A percentile compares a stretch with the other conserved stretches of the same genome.
Evolutionary conservation across 2,888 invertebrate species (phyloP).

Genomic region (Rhabditoides inermis): DNA sequence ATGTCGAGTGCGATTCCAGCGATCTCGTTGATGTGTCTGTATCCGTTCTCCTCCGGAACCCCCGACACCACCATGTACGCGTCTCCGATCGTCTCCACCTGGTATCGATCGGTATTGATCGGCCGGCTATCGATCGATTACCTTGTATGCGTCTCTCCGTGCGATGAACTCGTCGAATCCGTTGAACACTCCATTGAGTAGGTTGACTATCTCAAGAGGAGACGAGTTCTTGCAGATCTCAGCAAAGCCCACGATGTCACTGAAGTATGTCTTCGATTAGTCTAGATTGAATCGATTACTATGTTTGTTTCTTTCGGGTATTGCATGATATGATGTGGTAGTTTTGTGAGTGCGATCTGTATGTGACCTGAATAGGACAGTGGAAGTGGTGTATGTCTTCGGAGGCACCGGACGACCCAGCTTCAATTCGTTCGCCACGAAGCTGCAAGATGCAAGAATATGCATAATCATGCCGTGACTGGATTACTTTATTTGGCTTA

Average conservation of each 20-base stretch:
- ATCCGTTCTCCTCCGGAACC: conserved; percentile 48
- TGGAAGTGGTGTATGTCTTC: conserved; percentile 40
- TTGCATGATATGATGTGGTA: too few relatives aligned
- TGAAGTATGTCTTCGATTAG: too few relatives aligned
- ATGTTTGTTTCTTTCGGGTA: too few relatives aligned
- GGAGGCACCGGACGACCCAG: conserved; percentile 47
- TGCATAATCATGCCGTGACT: too few relatives aligned
- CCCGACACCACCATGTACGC: conserved; percentile 49
- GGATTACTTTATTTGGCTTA: too few relatives aligned
- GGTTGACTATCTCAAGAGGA: conserved; percentile 45
- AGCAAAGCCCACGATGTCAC: conserved; percentile 48
- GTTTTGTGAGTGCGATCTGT: too few relatives aligned
- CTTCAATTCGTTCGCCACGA: conserved; percentile 46
- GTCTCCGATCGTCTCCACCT: conserved; percentile 50
- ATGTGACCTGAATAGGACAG: conserved; percentile 46
- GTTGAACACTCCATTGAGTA: conserved; percentile 45
- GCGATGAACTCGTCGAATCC: conserved; percentile 48
- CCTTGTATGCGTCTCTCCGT: conserved; percentile 37
- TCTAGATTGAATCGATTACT: too few relatives aligned
- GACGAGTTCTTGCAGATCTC: conserved; percentile 40
- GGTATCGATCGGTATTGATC: too few relatives aligned
- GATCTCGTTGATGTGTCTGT: conserved; percentile 38
- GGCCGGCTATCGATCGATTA: too few relatives aligned
- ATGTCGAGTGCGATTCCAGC: conserved; percentile 41
- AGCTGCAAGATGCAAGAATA: conserved; percentile 16